Conservation (phyloP, 2,113 vertebrate species). For the Candoia aspera region DNA sequence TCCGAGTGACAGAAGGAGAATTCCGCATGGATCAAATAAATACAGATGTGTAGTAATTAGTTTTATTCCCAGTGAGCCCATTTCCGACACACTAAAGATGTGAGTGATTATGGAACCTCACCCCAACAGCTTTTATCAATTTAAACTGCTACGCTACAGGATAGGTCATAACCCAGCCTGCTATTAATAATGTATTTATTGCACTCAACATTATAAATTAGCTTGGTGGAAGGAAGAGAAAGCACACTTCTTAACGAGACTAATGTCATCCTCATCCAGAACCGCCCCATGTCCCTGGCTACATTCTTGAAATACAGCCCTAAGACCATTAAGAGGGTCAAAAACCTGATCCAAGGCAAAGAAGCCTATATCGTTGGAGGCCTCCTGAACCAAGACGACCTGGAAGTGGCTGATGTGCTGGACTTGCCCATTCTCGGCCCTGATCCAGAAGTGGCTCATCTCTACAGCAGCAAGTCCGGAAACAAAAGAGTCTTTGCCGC, state of each 20-base stretch:
- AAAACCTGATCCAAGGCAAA: slow-evolving; percentile 76
- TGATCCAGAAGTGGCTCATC: slow-evolving; percentile 78
- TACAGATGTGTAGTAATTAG: slow-evolving; percentile 99
- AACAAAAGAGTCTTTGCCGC: slow-evolving; percentile 77
- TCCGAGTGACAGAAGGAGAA: slow-evolving; percentile 98
- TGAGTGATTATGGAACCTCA: slow-evolving; percentile 91
- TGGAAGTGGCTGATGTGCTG: slow-evolving; percentile 86
- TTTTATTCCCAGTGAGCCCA: slow-evolving; percentile 98
- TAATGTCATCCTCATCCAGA: slow-evolving; percentile 71
- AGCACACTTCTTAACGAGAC: slow-evolving; percentile 65
- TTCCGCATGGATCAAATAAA: slow-evolving; percentile 99
- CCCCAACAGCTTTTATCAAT: slow-evolving; percentile 98
- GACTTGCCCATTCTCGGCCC: slow-evolving; percentile 84
- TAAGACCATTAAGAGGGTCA: slow-evolving; percentile 80
- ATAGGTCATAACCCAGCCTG: slow-evolving; percentile 94
- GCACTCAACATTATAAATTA: slow-evolving; percentile 84
- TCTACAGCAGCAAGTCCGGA: slow-evolving; percentile 86
- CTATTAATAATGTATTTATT: slow-evolving; percentile 93
- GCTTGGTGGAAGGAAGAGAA: slow-evolving; percentile 61
- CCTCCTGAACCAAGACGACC: slow-evolving; percentile 80
- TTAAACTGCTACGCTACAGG: slow-evolving; percentile 94
- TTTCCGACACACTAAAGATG: slow-evolving; percentile 94
- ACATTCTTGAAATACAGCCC: slow-evolving; percentile 89
- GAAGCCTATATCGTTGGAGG: slow-evolving; percentile 83
- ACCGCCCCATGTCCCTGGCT: slow-evolving; percentile 84